Evolutionary conservation across 2,113 vertebrate genomes (phyloP), one percentile per base, ranked within the genome.

Genomic region (Odocoileus hemionus): DNA sequence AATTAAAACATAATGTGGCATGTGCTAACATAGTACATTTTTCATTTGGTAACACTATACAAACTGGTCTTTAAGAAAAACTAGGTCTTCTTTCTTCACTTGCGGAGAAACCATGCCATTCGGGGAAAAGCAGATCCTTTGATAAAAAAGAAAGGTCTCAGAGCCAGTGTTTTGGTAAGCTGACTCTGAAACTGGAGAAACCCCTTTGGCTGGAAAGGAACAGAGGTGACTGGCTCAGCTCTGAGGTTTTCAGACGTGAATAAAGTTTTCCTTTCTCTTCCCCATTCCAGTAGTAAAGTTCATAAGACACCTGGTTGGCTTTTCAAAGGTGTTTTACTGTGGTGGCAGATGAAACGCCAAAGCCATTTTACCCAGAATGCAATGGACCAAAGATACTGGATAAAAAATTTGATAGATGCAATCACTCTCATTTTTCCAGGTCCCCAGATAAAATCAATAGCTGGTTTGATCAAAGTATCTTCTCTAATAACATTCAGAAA

Each of bases 401-500:
- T 45, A 47, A 0, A 33, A 86, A 94, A 90, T 86, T 52, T 78
- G 36, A 86, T 50, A 94, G 57, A 23, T 83, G 33, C n/a, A 26
- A 30, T 26, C 12, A 11, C 33, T 67, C 33, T 85, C 83, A 80
- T 85, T 95, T 86, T 89, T 88, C 30, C 54, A 96, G 58, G 96
- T 1, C 7, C 55, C 64, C 45, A n/a, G 21, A 9, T 17, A 67
- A 78, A 12, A 96, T 60, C 82, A 94, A 87, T 1, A 89, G 47
- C 85, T 74, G 74, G 21, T 83, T 95, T 36, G 98, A 91, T 57
- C 79, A 84, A 94, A 52, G 82, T 36, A 82, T 28, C 47, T 33
- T 92, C 88, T 45, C 88, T 17, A 97, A 94, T 95, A 60, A 78
- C 97, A 36, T 89, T 54, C 45, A 93, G 25, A 96, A 95, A 97